Evolutionary conservation across 2,797 vertebrate genomes (phyloP), one percentile per base, ranked within the genome.

Genomic region (Sebastes itinus): DNA sequence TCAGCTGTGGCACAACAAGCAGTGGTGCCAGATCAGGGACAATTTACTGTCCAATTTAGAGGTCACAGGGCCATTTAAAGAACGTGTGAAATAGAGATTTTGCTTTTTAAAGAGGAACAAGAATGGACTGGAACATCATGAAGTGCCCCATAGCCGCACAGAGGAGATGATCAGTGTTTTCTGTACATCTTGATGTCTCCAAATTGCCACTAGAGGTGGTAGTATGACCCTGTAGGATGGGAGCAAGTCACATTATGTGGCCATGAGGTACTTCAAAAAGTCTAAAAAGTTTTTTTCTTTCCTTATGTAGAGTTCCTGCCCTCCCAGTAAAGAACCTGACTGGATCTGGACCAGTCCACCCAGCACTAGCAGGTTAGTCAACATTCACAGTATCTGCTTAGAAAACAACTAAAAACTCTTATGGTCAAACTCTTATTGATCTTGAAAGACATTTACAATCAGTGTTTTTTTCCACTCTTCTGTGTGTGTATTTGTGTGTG

Each of bases 311-410:
- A 58, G 97, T 99, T 77, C 98, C 98, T 7, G 98, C 98, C 0
- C 97, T 99, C 49, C 98, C 98, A 0, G 98, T 99, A 30, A 99
- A 99, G 96, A 99, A 99, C 80, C 93, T 99, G 82, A 98, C 97
- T 7, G 97, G 98, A 38, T 97, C 96, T 0, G 97, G 98, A 64
- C 97, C 98, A 0, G 95, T 99, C 30, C 98, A 98, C 42, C 98
- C 98, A 4, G 98, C 98, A 14, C 88, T 99, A 25, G 98, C 98
- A 96, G 98, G 98, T 99, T 78, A 93, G 93, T 68, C 32, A 8
- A 63, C 62, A 54, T 80, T 22, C 56, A 14, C 13, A 77, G 4
- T 27, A 2, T 1, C 18, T 62, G 11, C 49, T 65, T 46, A 22
- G 2, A 54, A 71, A 61, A 64, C 20, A 58, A 16, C 25, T 16